These are phyloP conservation scores for Acanthoscelides obtectus DNA, from an alignment of 2,888 invertebrate species.

Conservation along the genomic window DNA sequence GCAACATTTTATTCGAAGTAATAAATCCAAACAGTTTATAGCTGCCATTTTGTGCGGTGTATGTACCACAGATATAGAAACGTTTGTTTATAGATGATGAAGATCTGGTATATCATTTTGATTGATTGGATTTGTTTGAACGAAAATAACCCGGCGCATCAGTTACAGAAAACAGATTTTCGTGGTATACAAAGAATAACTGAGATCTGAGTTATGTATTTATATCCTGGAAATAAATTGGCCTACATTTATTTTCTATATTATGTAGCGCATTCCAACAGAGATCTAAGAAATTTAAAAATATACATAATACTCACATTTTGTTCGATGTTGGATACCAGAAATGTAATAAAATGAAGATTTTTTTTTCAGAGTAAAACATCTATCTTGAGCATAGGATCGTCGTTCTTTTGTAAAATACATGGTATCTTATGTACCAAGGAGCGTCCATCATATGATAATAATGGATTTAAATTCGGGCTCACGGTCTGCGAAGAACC, in stretches of 20 bases:
- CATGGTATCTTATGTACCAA: too few relatives aligned
- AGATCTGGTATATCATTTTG: background rate
- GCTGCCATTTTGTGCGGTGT: background rate
- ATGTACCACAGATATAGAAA: background rate
- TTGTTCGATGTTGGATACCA: background rate
- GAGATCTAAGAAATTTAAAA: background rate
- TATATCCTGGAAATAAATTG: background rate
- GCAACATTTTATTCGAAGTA: background rate
- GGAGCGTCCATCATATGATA: too few relatives aligned
- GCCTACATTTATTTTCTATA: background rate
- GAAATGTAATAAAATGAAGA: background rate
- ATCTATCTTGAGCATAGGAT: background rate
- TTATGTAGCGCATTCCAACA: background rate
- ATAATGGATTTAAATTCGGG: too few relatives aligned
- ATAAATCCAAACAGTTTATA: background rate
- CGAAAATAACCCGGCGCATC: background rate
- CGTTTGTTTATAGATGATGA: background rate
- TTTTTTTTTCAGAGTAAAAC: background rate
- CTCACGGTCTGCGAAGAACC: too few relatives aligned
- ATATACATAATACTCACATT: background rate
- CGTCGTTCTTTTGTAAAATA: background rate
- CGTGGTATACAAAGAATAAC: background rate
- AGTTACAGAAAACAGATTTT: background rate
- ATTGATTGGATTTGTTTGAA: background rate
- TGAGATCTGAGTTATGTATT: background rate